These are phyloP conservation scores for Coboldia fuscipes DNA, from an alignment of 1,140 invertebrate species.

Conservation along the genomic window DNA sequence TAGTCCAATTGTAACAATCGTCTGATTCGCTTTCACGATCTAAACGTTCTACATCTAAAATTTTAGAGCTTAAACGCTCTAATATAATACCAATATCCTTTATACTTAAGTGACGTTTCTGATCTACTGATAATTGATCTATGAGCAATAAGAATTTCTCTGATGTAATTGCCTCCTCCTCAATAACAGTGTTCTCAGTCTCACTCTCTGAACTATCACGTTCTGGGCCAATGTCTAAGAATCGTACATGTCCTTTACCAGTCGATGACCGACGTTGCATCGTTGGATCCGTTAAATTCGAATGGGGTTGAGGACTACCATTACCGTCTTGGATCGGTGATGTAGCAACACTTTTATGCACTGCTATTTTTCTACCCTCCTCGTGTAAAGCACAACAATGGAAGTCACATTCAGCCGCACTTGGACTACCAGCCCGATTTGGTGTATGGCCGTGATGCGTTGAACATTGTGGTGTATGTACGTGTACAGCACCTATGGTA, in stretches of 20 bases:
- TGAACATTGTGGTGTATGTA: slow-evolving; percentile 65
- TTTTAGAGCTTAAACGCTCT: slow-evolving; percentile 76
- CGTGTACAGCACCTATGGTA: slow-evolving; percentile 40
- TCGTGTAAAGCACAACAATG: slow-evolving; percentile 86
- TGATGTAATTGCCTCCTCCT: slow-evolving; percentile 68
- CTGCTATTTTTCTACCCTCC: slow-evolving; percentile 65
- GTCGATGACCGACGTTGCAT: slow-evolving; percentile 28
- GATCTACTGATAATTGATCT: slow-evolving; percentile 77
- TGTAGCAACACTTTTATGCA: slow-evolving; percentile 75
- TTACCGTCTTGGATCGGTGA: slow-evolving; percentile 69
- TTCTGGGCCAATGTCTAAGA: slow-evolving; percentile 46
- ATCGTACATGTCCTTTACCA: slow-evolving; percentile 44
- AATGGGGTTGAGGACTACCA: slow-evolving; percentile 39
- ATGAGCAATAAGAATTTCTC: slow-evolving; percentile 82
- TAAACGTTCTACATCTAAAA: slow-evolving; percentile 75
- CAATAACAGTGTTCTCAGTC: slow-evolving; percentile 76
- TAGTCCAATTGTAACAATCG: slow-evolving; percentile 86
- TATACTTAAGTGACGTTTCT: slow-evolving; percentile 75
- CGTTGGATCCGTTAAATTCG: slow-evolving; percentile 25
- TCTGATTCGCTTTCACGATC: slow-evolving; percentile 77
- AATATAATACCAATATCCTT: slow-evolving; percentile 89
- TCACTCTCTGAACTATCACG: slow-evolving; percentile 78
- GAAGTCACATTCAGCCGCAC: slow-evolving; percentile 67
- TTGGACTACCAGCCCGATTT: slow-evolving; percentile 26
- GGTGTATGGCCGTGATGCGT: slow-evolving; percentile 48